Conservation (phyloP, 2,888 invertebrate genomes). For the Agonopterix arenella region DNA sequence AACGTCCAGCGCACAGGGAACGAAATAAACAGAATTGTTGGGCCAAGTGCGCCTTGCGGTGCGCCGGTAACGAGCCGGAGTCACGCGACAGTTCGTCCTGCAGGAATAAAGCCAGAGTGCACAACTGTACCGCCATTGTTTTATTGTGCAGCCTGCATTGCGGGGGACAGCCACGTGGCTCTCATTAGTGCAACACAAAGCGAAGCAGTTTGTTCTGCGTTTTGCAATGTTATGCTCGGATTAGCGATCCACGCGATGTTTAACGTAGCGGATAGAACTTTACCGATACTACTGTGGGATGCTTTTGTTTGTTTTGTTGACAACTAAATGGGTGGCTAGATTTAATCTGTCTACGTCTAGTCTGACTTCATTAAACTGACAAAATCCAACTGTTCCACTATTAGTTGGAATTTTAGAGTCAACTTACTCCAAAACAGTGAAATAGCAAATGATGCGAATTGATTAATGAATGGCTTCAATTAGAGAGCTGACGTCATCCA, state of each 20-base stretch:
- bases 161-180: conserved; percentile 74
- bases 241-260: conserved; percentile 61
- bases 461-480: conserved; percentile 36
- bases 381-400: not conserved
- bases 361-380: not conserved
- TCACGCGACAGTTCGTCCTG: conserved; percentile 69
- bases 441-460: conserved; percentile 22
- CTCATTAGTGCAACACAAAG: conserved; percentile 73
- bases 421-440: conserved; percentile 12
- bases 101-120: conserved; percentile 67
- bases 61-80: conserved; percentile 51
- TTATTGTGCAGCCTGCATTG: conserved; percentile 75
- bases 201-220: conserved; percentile 70
- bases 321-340: not conserved
- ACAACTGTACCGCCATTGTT: conserved; percentile 67
- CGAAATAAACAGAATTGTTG: conserved; percentile 44
- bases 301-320: conserved; percentile 14
- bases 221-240: conserved; percentile 68
- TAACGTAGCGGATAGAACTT: conserved; percentile 60
- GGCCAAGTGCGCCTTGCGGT: conserved; percentile 49
- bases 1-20: conserved; percentile 33
- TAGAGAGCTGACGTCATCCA: conserved; percentile 44
- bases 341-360: no score
- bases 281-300: conserved; percentile 25
- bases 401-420: conserved; percentile 3